These are phyloP conservation scores for Amphipoea oculea DNA, from an alignment of 2,888 invertebrate genomes.

Conservation along the genomic window DNA sequence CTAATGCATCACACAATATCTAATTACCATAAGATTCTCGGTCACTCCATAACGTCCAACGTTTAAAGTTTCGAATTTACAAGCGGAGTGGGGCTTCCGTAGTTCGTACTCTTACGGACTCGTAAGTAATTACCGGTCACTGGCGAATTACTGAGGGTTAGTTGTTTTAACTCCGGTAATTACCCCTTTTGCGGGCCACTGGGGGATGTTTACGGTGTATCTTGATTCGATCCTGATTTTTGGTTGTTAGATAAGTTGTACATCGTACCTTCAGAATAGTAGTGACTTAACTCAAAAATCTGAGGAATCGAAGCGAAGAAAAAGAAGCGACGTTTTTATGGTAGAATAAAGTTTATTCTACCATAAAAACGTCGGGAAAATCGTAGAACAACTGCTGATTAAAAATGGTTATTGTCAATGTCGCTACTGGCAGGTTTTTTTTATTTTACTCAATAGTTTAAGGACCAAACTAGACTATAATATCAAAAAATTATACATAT, in stretches of 20 bases:
- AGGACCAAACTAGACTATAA: too few species aligned
- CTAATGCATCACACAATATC: constrained; percentile 30
- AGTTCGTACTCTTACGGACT: constrained; percentile 62
- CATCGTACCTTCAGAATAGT: neutral
- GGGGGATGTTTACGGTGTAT: constrained; percentile 43
- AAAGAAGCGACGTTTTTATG: too few species aligned
- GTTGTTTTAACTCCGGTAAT: constrained; percentile 73
- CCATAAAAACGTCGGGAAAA: too few species aligned
- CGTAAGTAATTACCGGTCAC: constrained; percentile 69
- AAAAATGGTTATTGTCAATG: too few species aligned
- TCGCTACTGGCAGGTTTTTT: too few species aligned
- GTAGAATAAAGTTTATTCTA: too few species aligned
- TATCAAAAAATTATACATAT: too few species aligned
- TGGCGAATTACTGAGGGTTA: constrained; percentile 67
- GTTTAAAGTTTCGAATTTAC: constrained; percentile 69
- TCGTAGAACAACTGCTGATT: too few species aligned
- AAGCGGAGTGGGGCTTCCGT: constrained; percentile 56
- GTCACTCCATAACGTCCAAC: constrained; percentile 35
- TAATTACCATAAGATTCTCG: constrained; percentile 57
- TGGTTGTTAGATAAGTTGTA: neutral
- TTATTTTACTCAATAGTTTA: too few species aligned
- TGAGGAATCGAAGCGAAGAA: too few species aligned
- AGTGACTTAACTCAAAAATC: too few species aligned
- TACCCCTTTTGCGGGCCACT: constrained; percentile 60
- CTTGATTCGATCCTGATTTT: constrained; percentile 32